Conservation (phyloP, 2,888 invertebrate species). For the Tyria jacobaeae region DNA sequence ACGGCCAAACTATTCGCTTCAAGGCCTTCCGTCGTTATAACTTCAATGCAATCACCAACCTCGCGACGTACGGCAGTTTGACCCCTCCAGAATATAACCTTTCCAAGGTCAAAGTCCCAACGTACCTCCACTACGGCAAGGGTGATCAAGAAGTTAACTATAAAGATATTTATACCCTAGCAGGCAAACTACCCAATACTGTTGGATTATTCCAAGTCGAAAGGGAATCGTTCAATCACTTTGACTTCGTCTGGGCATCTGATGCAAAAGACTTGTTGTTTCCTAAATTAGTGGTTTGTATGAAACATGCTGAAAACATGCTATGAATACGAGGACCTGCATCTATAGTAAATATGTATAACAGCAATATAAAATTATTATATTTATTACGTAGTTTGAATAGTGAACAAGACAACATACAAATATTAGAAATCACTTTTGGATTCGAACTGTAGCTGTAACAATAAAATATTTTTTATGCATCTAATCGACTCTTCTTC, state of each 20-base stretch:
- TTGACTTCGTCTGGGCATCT: slow-evolving; percentile 64
- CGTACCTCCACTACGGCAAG: slow-evolving; percentile 60
- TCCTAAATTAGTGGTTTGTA: slow-evolving; percentile 42
- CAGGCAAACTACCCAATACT: slow-evolving; percentile 50
- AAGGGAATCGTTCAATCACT: slow-evolving; percentile 58
- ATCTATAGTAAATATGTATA: slow-evolving; percentile 33
- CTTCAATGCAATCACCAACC: slow-evolving; percentile 51
- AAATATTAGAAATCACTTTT: neutral
- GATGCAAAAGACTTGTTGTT: slow-evolving; percentile 53
- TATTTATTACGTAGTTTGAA: neutral
- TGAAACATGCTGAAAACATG: slow-evolving; percentile 55
- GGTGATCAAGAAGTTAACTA: slow-evolving; percentile 52
- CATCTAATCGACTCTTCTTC: no score
- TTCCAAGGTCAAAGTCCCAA: slow-evolving; percentile 49
- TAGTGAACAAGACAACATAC: neutral
- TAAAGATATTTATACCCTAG: slow-evolving; percentile 53
- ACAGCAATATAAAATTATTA: slow-evolving; percentile 17
- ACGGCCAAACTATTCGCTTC: slow-evolving; percentile 60
- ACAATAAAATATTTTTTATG: no score
- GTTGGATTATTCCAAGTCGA: slow-evolving; percentile 34
- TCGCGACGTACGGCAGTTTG: slow-evolving; percentile 52
- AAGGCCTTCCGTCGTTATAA: slow-evolving; percentile 62
- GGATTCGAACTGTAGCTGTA: no score
- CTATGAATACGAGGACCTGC: neutral
- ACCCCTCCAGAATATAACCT: slow-evolving; percentile 62